Conservation (phyloP, 2,113 vertebrate genomes). For the Eudyptes chrysolophus region DNA sequence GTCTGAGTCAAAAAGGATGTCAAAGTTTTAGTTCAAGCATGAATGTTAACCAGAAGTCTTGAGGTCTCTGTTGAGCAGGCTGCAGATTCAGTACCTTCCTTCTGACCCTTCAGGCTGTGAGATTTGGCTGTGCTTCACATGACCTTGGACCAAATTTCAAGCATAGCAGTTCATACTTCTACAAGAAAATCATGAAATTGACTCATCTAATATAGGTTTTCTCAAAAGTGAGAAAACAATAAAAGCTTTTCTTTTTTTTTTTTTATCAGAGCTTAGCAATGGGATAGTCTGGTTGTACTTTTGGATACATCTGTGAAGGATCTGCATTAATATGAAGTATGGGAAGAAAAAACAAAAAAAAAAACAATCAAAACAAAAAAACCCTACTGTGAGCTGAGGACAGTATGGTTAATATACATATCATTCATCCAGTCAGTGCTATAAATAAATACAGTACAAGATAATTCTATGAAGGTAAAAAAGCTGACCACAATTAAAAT, state of each 20-base stretch:
- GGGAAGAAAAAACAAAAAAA: background rate
- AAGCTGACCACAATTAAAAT: background rate
- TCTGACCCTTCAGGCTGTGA: background rate
- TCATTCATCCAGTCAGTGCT: background rate
- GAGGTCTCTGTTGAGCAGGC: background rate
- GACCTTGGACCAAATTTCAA: slow-evolving; percentile 19
- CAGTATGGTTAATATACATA: background rate
- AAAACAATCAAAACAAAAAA: background rate
- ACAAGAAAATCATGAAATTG: background rate
- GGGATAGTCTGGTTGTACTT: background rate
- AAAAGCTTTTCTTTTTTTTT: background rate
- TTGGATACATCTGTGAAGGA: background rate
- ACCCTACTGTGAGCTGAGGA: background rate
- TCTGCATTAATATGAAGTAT: background rate
- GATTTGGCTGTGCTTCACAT: slow-evolving; percentile 17
- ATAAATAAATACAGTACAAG: background rate
- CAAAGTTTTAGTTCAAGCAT: background rate
- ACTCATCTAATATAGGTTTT: background rate
- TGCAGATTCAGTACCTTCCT: background rate
- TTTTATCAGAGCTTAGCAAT: background rate
- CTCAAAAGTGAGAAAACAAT: slow-evolving; percentile 3
- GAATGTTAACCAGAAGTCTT: background rate
- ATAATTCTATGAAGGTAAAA: background rate
- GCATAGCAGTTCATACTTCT: slow-evolving; percentile 8
- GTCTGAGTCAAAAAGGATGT: background rate